phyloP scores from a whole-genome alignment of 2,113 vertebrate species.

The Stigmatopora argus region DNA sequence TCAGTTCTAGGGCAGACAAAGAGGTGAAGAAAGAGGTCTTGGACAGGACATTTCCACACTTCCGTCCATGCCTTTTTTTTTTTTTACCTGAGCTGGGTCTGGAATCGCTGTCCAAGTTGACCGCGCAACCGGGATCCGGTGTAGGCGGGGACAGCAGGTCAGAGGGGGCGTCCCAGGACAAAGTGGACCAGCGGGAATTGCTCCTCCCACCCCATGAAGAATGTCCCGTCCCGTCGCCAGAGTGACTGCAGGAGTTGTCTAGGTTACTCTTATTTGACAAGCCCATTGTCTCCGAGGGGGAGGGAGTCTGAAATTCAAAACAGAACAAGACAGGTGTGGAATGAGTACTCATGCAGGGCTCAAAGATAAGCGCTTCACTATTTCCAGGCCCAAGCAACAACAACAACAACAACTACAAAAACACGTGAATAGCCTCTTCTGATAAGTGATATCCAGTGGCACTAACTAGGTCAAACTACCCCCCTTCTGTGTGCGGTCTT shows the following conservation, averaged over 20 bases:
- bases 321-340: background rate
- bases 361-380: too few relatives aligned
- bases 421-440: too few relatives aligned
- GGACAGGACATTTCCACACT: conserved; percentile 15
- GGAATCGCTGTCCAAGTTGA: conserved; percentile 67
- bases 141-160: conserved; percentile 69
- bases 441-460: too few relatives aligned
- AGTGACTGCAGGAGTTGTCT: conserved; percentile 30
- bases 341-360: background rate
- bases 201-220: conserved; percentile 36
- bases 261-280: conserved; percentile 44
- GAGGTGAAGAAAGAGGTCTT: conserved; percentile 55
- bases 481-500: too few relatives aligned
- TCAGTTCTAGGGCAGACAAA: conserved; percentile 29
- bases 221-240: conserved; percentile 33
- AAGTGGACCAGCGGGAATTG: conserved; percentile 64
- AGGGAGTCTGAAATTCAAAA: conserved; percentile 49
- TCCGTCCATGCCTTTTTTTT: conserved; percentile 12
- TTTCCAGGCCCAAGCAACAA: too few relatives aligned
- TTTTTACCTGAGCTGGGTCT: conserved; percentile 73
- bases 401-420: too few relatives aligned
- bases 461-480: too few relatives aligned
- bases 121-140: conserved; percentile 48
- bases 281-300: conserved; percentile 43
- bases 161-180: conserved; percentile 71